Evolutionary conservation across 2,113 vertebrate genomes (phyloP), one percentile per base, ranked within the genome.

Genomic region (Brevimyrus niger): DNA sequence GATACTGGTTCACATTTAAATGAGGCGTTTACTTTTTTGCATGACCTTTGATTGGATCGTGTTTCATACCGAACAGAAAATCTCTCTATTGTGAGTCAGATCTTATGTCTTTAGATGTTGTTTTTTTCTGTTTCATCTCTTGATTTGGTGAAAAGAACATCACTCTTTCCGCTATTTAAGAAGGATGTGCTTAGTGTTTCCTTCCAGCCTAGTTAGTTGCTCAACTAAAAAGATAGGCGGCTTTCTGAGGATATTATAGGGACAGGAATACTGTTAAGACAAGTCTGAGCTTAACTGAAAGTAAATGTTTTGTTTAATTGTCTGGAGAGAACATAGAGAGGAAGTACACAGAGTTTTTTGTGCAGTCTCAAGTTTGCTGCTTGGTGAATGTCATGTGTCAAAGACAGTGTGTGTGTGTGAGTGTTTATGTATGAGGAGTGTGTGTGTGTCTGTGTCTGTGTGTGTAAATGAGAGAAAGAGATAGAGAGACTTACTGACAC

Each of bases 91-190:
- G 69, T 89, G 47, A 89, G 48, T 89, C 69, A 89, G 7, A 13
- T 4, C 31, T 53, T 23, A 31, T 17, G 55, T n/a, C 38, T 21
- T 84, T 13, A 47, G 82, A 46, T n/a, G 23, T 84, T 84, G 48
- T 88, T 88, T 47, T 55, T 23, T 42, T 27, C 13, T 48, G 2
- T 38, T 42, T 87, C 86, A 4, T 7, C 48, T 19, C 44, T 88
- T 8, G 65, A n/a, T 5, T 69, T n/a, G 8, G 17, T n/a, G 47
- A 53, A 51, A 89, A 44, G 38, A 31, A 42, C 7, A 51, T 88
- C 88, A 89, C 5, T 55, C 35, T 89, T 89, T 89, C 88, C 88
- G 5, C 21, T 44, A 55, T 61, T 61, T 61, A 17, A 31, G 35
- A 44, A 35, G 23, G 87, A 13, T 46, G 55, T 13, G 19, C 19